Base-by-base conservation (phyloP, 1,140 invertebrate genomes). In the Aplysia californica region DNA sequence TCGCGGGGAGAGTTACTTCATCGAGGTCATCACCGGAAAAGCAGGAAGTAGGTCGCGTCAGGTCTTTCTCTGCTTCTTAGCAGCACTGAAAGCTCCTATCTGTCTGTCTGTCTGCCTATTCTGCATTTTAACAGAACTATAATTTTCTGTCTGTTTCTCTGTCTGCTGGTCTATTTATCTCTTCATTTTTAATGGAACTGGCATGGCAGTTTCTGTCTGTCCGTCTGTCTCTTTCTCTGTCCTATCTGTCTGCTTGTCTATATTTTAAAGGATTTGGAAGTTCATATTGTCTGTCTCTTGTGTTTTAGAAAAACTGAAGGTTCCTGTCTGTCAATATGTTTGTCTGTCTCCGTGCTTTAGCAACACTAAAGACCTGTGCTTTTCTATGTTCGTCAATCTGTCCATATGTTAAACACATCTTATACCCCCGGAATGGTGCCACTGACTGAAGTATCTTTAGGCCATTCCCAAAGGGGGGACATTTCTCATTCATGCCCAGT, bases 1-100 rank as follows among this genome's bases (percentile, higher is more conserved):
- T 2, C 94, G 95, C 85, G 97, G 96, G 23, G 94, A 85, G 36
- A 80, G 73, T 3, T 85, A 84, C 74, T 88, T 88, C 80, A 84
- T 89, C 39, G 87, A 87, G 64, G 41, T 83, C 2, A 71, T 76
- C 5, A 89, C 87, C 26, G 80, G 81, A 4, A 33, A 36, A 38
- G 74, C 83, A 36, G 80, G 79, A 65, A 70, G 87, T 88, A 79
- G 80, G 86, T 79, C 41, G 61, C 18, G 26, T 70, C 3, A 26
- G 6, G 18, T 56, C 3, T 72, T 15, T 15, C 21, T 31, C 18
- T 6, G 20, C 15, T 68, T 31, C n/a, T 50, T 15, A 15, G 15
- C n/a, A n/a, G 15, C n/a, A 50, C 15, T 50, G 44, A 50, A 50
- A n/a, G n/a, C 44, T 50, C 15, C n/a, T n/a, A n/a, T n/a, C n/a